Percentiles rank a stretch among this genome's conserved stretches.
These are phyloP conservation scores for Percopsis omiscomaycus DNA, from an alignment of 2,797 vertebrate species.

Conservation along the genomic window DNA sequence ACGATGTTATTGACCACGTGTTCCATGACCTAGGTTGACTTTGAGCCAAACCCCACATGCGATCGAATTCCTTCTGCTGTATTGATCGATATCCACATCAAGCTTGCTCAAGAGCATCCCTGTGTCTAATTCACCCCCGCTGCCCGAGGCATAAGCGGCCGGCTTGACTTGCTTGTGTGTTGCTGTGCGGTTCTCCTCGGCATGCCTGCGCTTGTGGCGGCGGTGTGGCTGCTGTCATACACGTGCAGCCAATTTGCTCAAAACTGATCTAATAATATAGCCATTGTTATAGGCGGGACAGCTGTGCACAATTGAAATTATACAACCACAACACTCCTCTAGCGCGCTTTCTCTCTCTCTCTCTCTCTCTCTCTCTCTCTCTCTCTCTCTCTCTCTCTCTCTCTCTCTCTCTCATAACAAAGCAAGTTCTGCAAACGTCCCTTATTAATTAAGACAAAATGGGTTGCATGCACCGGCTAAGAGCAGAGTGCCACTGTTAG, in stretches of 20 bases:
- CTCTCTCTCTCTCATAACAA: constrained; percentile 18
- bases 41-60: constrained; percentile 49
- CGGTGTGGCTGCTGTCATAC: constrained; percentile 6
- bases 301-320: constrained; percentile 20
- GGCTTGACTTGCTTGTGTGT: constrained; percentile 43
- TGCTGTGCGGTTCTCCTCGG: constrained; percentile 31
- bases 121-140: constrained; percentile 50
- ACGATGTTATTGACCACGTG: constrained; percentile 48
- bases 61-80: constrained; percentile 52
- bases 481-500: constrained; percentile 41
- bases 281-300: constrained; percentile 33
- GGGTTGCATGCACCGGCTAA: constrained; percentile 33
- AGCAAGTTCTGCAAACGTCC: constrained; percentile 42
- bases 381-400: constrained; percentile 6
- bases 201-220: constrained; percentile 19
- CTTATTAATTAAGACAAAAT: constrained; percentile 52
- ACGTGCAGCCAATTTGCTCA: constrained; percentile 49
- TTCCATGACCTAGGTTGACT: constrained; percentile 55
- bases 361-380: constrained; percentile 2
- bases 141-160: constrained; percentile 47
- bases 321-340: constrained; percentile 19
- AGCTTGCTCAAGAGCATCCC: constrained; percentile 49
- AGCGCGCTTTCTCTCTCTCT: not conserved
- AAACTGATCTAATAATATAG: constrained; percentile 52
- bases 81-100: constrained; percentile 65